Conservation (phyloP, 2,113 vertebrate species). For the Lates calcarifer region DNA sequence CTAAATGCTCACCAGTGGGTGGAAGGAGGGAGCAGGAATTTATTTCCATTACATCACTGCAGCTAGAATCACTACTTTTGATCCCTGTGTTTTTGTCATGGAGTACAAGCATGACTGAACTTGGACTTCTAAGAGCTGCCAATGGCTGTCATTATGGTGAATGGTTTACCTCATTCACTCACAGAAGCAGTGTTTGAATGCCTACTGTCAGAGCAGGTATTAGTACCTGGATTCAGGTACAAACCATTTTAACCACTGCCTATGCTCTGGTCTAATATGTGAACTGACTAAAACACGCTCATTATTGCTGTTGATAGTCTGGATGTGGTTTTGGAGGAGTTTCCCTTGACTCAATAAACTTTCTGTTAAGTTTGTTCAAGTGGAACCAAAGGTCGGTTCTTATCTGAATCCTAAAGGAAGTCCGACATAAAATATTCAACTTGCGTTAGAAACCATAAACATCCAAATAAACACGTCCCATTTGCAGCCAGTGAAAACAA, state of each 20-base stretch:
- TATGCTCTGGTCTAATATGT: background rate
- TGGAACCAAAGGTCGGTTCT: constrained; percentile 45
- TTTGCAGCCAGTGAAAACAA: background rate
- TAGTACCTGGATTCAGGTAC: constrained; percentile 20
- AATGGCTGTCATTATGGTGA: constrained; percentile 43
- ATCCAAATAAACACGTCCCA: background rate
- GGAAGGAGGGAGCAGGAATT: background rate
- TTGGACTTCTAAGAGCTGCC: constrained; percentile 45
- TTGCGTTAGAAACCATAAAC: background rate
- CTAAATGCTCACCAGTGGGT: background rate
- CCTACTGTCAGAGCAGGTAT: constrained; percentile 32
- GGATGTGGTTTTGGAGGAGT: background rate
- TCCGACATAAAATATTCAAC: background rate
- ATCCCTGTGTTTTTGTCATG: constrained; percentile 10
- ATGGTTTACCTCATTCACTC: constrained; percentile 41
- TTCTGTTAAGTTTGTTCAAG: constrained; percentile 8
- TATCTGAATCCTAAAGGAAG: constrained; percentile 24
- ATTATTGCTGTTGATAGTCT: background rate
- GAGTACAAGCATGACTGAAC: constrained; percentile 62
- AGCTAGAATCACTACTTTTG: constrained; percentile 8
- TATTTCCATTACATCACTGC: constrained; percentile 37
- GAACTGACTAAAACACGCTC: background rate
- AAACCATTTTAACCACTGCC: constrained; percentile 1
- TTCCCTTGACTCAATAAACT: background rate
- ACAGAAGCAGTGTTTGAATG: constrained; percentile 19